Conservation (phyloP, 1,140 invertebrate genomes). For the Diorhabda carinulata region DNA sequence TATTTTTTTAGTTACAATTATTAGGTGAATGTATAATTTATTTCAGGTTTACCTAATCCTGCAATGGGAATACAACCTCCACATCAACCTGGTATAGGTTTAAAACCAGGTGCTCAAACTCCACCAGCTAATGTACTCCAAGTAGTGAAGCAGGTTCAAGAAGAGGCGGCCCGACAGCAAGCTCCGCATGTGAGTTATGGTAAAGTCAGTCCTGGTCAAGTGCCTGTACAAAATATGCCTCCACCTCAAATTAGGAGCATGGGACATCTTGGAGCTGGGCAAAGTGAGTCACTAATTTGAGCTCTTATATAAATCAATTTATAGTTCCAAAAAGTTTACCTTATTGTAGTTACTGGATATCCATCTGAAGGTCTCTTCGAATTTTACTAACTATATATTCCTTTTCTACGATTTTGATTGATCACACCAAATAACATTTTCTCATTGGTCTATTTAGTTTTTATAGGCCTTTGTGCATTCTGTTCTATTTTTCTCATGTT, state of each 20-base stretch:
- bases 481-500: too few species aligned
- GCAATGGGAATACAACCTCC: constrained; percentile 46
- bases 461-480: too few species aligned
- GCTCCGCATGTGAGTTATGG: constrained; percentile 67
- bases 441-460: too few species aligned
- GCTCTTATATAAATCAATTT: too few species aligned
- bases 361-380: too few species aligned
- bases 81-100: constrained; percentile 61
- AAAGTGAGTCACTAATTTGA: constrained; percentile 34
- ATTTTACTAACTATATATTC: too few species aligned
- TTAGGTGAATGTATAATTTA: too few species aligned
- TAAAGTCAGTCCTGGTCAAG: constrained; percentile 62
- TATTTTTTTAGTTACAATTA: too few species aligned
- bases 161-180: constrained; percentile 82
- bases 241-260: constrained; percentile 62
- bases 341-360: too few species aligned
- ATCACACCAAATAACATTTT: too few species aligned
- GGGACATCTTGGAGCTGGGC: constrained; percentile 39
- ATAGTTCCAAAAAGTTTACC: too few species aligned
- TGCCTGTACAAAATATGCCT: constrained; percentile 59
- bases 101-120: constrained; percentile 68
- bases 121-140: constrained; percentile 80
- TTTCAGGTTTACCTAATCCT: constrained; percentile 39
- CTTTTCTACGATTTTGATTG: too few species aligned
- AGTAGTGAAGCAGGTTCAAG: constrained; percentile 87